These are phyloP conservation scores for Acrobasis consociella DNA, from an alignment of 2,888 invertebrate genomes.

Conservation along the genomic window DNA sequence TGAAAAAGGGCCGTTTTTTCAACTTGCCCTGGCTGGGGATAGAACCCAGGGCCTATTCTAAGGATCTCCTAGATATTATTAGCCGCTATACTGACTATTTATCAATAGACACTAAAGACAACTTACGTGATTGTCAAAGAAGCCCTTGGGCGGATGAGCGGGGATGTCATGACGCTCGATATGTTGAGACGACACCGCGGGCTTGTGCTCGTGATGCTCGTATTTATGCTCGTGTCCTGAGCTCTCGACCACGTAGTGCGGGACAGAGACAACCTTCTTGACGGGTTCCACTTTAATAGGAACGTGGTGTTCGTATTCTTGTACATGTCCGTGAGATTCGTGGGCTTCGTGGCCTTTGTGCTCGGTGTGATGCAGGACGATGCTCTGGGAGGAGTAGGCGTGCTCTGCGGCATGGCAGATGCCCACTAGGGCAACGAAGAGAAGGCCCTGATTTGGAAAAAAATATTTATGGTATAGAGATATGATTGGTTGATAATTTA, in stretches of 20 bases:
- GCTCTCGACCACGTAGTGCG: slow-evolving; percentile 19
- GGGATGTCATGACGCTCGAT: slow-evolving; percentile 55
- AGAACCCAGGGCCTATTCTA: too few relatives aligned
- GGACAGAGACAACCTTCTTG: slow-evolving; percentile 21
- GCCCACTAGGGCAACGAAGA: slow-evolving; percentile 40
- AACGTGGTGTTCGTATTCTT: slow-evolving; percentile 25
- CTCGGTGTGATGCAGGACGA: slow-evolving; percentile 39
- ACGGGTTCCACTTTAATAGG: slow-evolving; percentile 13
- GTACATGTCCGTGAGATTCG: slow-evolving; percentile 19
- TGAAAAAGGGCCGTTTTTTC: too few relatives aligned
- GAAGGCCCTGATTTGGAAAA: slow-evolving; percentile 35
- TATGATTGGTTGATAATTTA: too few relatives aligned
- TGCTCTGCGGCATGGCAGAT: slow-evolving; percentile 42
- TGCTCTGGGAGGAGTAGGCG: slow-evolving; percentile 50
- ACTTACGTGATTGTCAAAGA: slow-evolving; percentile 43
- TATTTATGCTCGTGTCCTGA: slow-evolving; percentile 28
- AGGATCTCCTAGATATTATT: too few relatives aligned
- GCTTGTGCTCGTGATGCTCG: slow-evolving; percentile 32
- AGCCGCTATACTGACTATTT: too few relatives aligned
- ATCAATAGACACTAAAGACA: neutral
- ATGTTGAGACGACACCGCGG: slow-evolving; percentile 60
- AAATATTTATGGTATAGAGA: neutral
- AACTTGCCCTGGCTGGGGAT: too few relatives aligned
- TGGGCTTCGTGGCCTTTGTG: slow-evolving; percentile 16
- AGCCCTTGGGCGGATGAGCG: slow-evolving; percentile 49